Evolutionary conservation across 2,888 invertebrate genomes (phyloP).

Genomic region (Amblyjoppa proteus): DNA sequence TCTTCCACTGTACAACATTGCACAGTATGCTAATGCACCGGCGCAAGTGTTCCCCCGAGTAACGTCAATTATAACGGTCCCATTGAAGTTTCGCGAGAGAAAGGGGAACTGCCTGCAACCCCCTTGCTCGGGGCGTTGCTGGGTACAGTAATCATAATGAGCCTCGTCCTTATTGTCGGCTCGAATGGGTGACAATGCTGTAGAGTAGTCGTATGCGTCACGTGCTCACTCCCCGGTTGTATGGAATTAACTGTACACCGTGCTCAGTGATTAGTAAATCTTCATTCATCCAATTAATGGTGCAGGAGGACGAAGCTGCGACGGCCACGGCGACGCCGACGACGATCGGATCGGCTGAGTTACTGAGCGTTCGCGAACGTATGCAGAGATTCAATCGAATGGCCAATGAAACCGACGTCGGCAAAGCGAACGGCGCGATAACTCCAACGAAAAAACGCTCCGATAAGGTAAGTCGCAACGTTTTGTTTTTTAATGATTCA

Average conservation of each 20-base stretch:
- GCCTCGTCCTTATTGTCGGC: slow-evolving; percentile 23
- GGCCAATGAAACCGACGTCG: slow-evolving; percentile 91
- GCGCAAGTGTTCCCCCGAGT: slow-evolving; percentile 62
- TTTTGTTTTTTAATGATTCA: not conserved
- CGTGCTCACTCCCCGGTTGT: slow-evolving; percentile 4
- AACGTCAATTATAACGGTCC: slow-evolving; percentile 64
- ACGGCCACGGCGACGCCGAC: slow-evolving; percentile 58
- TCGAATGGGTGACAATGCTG: slow-evolving; percentile 36
- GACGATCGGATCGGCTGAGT: slow-evolving; percentile 83
- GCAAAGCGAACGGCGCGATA: slow-evolving; percentile 78
- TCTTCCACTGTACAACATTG: slow-evolving; percentile 39
- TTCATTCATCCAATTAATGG: slow-evolving; percentile 42
- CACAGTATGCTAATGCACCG: slow-evolving; percentile 60
- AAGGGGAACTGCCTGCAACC: slow-evolving; percentile 33
- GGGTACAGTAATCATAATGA: slow-evolving; percentile 29
- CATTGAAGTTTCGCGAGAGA: slow-evolving; percentile 50
- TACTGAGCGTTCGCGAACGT: slow-evolving; percentile 96
- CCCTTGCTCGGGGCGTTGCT: slow-evolving; percentile 29
- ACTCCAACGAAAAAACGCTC: slow-evolving; percentile 86
- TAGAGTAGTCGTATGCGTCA: not conserved
- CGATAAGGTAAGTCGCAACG: slow-evolving; percentile 87
- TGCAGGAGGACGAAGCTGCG: slow-evolving; percentile 81
- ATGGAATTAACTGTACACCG: not conserved
- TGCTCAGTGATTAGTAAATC: slow-evolving; percentile 4
- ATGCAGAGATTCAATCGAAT: slow-evolving; percentile 97